Conservation (phyloP, 2,797 vertebrate species). For the Oophaga sylvatica region DNA sequence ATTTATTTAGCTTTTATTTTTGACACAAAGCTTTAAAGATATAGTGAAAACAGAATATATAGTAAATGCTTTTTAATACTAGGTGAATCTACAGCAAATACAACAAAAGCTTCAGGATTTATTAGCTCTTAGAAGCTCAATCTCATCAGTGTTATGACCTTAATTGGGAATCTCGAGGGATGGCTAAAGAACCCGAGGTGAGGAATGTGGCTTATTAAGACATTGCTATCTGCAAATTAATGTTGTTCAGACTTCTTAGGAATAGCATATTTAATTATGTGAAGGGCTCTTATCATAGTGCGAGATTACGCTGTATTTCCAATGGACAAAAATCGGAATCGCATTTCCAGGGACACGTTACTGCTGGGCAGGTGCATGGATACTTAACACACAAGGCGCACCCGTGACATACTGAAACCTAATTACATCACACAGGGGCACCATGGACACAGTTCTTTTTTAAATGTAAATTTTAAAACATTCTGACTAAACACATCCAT, state of each 20-base stretch:
- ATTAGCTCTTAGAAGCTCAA: slow-evolving; percentile 30
- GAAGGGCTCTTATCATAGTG: slow-evolving; percentile 43
- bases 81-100: neutral
- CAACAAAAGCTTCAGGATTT: slow-evolving; percentile 32
- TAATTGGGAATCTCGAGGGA: slow-evolving; percentile 42
- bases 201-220: slow-evolving; percentile 45
- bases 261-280: slow-evolving; percentile 51
- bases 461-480: neutral
- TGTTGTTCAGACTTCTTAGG: slow-evolving; percentile 45
- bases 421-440: neutral
- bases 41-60: neutral
- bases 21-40: neutral
- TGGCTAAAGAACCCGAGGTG: slow-evolving; percentile 38
- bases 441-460: neutral
- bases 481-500: neutral
- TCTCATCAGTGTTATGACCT: slow-evolving; percentile 49
- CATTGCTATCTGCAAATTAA: slow-evolving; percentile 46
- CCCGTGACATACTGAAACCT: neutral
- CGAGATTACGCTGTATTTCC: slow-evolving; percentile 39
- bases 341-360: slow-evolving; percentile 12
- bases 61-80: neutral
- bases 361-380: slow-evolving; percentile 18
- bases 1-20: neutral
- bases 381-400: neutral
- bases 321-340: slow-evolving; percentile 8